These are phyloP conservation scores for Scolopax bukidnonensis DNA, from an alignment of 2,797 vertebrate species.

Conservation along the genomic window DNA sequence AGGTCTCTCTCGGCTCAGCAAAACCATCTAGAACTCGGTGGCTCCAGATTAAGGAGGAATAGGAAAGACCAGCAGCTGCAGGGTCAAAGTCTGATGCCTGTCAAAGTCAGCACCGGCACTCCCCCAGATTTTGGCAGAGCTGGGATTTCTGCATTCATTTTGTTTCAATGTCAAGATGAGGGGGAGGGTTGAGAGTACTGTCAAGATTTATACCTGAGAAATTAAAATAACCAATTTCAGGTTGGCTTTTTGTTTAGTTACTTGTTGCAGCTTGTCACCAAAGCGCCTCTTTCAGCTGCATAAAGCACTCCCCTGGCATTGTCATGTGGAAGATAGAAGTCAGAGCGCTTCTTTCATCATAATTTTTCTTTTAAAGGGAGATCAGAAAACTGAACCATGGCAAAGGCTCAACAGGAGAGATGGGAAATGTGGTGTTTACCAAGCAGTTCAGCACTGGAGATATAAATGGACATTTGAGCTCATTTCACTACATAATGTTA, in stretches of 20 bases:
- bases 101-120: background rate
- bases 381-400: background rate
- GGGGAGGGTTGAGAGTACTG: background rate
- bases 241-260: background rate
- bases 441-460: constrained; percentile 10
- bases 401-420: background rate
- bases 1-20: background rate
- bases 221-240: background rate
- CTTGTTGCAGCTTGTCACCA: background rate
- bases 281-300: background rate
- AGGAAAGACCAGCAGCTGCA: background rate
- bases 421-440: constrained; percentile 36
- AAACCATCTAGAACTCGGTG: background rate
- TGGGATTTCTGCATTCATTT: background rate
- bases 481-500: constrained; percentile 65
- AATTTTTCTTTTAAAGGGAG: constrained; percentile 7
- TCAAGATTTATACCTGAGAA: background rate
- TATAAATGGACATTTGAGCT: constrained; percentile 57
- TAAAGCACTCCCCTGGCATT: background rate
- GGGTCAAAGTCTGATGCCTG: background rate
- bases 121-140: background rate
- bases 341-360: background rate
- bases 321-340: background rate
- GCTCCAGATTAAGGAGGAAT: background rate
- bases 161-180: background rate